phyloP scores from a whole-genome alignment of 2,113 vertebrate genomes.

The Micromys minutus region DNA sequence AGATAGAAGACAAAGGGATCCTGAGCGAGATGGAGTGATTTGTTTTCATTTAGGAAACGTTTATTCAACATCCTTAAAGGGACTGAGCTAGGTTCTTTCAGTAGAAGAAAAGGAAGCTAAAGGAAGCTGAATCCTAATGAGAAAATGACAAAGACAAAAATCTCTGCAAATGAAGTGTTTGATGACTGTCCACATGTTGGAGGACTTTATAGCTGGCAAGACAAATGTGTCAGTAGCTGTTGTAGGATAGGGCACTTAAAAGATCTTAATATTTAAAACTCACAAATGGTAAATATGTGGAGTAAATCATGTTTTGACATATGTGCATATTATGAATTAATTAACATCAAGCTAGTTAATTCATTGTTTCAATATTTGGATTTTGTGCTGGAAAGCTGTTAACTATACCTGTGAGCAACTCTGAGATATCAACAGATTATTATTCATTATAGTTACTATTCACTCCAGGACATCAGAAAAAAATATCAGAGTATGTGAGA shows the following conservation, averaged over 20 bases:
- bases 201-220: not conserved
- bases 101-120: conserved; percentile 19
- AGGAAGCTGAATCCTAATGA: not conserved
- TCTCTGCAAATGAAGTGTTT: not conserved
- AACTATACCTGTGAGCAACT: not conserved
- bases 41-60: conserved; percentile 16
- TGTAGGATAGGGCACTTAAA: not conserved
- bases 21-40: not conserved
- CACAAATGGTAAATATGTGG: not conserved
- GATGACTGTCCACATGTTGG: not conserved
- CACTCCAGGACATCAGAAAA: not conserved
- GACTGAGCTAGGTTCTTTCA: not conserved
- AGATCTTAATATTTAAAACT: not conserved
- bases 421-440: not conserved
- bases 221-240: not conserved
- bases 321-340: not conserved
- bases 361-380: not conserved
- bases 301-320: not conserved
- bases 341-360: not conserved
- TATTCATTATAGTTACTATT: not conserved
- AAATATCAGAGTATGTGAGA: not conserved
- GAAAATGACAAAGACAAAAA: not conserved
- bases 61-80: not conserved
- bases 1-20: not conserved
- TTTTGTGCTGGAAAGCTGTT: not conserved